These are phyloP conservation scores for Euzetes globulus DNA, from an alignment of 2,888 invertebrate genomes.

Conservation along the genomic window DNA sequence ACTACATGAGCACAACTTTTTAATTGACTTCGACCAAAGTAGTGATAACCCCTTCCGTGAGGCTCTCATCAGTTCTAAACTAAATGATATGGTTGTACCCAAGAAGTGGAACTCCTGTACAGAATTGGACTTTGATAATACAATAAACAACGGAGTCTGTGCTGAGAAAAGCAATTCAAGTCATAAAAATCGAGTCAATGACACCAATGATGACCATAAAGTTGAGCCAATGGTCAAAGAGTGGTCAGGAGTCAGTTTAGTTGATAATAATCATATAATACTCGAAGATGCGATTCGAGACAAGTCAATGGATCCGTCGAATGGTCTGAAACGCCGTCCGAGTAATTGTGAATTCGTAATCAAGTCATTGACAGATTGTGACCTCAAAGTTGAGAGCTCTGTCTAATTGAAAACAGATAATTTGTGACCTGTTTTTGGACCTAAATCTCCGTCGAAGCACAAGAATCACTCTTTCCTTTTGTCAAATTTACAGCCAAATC, in stretches of 20 bases:
- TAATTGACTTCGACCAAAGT: neutral
- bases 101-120: slow-evolving; percentile 13
- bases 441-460: neutral
- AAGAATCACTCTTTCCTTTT: neutral
- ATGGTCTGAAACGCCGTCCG: neutral
- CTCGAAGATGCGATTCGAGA: neutral
- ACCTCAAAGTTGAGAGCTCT: neutral
- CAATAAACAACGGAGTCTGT: neutral
- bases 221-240: neutral
- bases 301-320: neutral
- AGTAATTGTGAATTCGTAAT: slow-evolving; percentile 14
- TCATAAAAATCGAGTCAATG: neutral
- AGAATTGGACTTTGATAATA: neutral
- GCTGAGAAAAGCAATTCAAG: neutral
- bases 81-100: neutral
- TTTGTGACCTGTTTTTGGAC: neutral
- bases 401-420: neutral
- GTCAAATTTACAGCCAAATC: neutral
- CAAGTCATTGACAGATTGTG: slow-evolving; percentile 7
- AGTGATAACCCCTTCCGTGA: neutral
- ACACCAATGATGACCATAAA: neutral
- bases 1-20: neutral
- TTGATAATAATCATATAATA: neutral
- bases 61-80: neutral
- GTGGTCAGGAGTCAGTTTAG: neutral